Conservation (phyloP, 2,113 vertebrate genomes). For the Riparia riparia region DNA sequence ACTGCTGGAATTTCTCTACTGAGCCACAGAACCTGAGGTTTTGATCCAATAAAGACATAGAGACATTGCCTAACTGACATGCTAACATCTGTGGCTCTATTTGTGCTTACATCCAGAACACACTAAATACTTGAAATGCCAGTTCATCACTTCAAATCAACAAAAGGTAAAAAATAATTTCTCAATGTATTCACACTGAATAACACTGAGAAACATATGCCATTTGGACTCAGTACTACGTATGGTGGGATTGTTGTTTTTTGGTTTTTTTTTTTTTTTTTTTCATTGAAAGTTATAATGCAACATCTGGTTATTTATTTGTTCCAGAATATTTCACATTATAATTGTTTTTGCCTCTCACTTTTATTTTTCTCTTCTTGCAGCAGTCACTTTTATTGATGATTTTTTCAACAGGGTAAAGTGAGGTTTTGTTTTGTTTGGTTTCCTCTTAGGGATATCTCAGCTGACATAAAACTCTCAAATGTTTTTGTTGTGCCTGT, state of each 20-base stretch:
- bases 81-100: neutral
- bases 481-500: neutral
- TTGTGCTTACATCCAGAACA: neutral
- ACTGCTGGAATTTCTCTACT: neutral
- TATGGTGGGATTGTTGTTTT: too few relatives aligned
- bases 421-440: neutral
- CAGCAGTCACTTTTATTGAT: neutral
- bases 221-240: neutral
- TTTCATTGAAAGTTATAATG: neutral
- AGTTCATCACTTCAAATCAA: neutral
- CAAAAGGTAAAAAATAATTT: neutral
- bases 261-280: neutral
- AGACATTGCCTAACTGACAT: neutral
- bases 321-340: neutral
- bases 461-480: neutral
- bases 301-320: neutral
- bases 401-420: neutral
- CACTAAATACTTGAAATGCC: neutral
- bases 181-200: neutral
- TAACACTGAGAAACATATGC: neutral
- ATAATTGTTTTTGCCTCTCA: neutral
- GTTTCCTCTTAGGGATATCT: neutral
- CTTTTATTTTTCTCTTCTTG: neutral
- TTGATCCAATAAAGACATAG: neutral
- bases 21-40: neutral